These are phyloP conservation scores for Caerostris extrusa DNA, from an alignment of 1,140 invertebrate genomes.

Conservation along the genomic window DNA sequence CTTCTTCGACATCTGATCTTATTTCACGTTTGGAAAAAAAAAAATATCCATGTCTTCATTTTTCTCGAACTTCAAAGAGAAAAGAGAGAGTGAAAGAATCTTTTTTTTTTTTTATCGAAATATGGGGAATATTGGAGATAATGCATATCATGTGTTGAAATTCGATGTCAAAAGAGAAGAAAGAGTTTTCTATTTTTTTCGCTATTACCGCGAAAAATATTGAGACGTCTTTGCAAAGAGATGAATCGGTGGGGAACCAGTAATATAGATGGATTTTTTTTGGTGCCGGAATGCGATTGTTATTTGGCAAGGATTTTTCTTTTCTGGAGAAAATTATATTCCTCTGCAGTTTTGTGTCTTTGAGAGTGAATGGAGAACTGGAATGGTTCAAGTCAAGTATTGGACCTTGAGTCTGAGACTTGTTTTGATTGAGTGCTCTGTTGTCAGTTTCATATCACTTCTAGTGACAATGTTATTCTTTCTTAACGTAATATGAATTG, in stretches of 20 bases:
- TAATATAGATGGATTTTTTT: background rate
- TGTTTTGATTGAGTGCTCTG: too few species aligned
- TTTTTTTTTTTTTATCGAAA: background rate
- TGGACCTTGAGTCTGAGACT: background rate
- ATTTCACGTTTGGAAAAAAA: too few species aligned
- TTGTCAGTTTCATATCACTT: too few species aligned
- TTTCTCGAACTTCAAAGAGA: background rate
- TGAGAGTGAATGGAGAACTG: background rate
- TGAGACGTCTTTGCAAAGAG: background rate
- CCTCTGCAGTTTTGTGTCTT: background rate
- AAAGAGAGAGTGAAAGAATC: background rate
- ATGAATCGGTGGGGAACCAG: background rate
- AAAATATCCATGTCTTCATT: background rate
- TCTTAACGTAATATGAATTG: too few species aligned
- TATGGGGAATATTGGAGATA: background rate
- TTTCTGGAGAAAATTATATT: background rate
- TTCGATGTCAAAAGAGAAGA: background rate
- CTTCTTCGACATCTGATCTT: too few species aligned
- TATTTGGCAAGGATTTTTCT: background rate
- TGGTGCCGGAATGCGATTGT: background rate
- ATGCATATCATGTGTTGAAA: constrained; percentile 15
- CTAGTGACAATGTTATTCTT: too few species aligned
- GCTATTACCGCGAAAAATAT: background rate
- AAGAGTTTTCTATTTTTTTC: background rate
- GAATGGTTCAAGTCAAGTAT: background rate